A percentile compares a stretch with the other conserved stretches of the same genome.
phyloP scores from a whole-genome alignment of 2,113 vertebrate species.

The Grallaria varia region DNA sequence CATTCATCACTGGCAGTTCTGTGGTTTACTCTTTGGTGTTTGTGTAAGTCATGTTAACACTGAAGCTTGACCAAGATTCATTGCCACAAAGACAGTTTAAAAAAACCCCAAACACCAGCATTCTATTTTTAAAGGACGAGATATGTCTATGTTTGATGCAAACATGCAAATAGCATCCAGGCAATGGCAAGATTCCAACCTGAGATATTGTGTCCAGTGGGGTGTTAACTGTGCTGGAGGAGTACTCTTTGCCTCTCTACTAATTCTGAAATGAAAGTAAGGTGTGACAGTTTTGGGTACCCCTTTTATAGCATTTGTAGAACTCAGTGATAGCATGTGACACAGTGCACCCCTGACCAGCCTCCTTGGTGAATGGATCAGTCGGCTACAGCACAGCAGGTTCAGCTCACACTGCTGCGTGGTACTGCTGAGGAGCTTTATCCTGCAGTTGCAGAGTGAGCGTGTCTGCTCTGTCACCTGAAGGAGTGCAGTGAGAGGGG shows the following conservation, averaged over 20 bases:
- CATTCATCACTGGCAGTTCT: background rate
- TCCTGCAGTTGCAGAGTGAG: background rate
- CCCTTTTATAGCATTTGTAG: background rate
- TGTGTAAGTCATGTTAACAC: background rate
- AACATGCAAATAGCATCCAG: fast-evolving
- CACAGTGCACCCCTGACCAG: background rate
- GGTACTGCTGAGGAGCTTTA: background rate
- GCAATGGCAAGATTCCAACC: background rate
- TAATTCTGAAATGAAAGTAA: background rate
- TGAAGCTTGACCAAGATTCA: background rate
- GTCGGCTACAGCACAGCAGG: fast-evolving
- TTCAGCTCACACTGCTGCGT: fast-evolving
- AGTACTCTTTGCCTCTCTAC: background rate
- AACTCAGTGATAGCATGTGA: background rate
- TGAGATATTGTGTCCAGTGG: background rate
- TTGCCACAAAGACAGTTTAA: background rate
- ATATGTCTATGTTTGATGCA: background rate
- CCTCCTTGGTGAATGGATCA: fast-evolving
- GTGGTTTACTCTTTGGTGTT: background rate
- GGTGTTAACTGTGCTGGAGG: background rate
- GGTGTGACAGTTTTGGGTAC: background rate
- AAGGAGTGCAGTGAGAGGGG: background rate
- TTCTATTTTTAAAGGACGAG: background rate
- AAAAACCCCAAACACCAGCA: background rate
- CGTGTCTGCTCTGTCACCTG: background rate